phyloP scores from a whole-genome alignment of 1,140 invertebrate genomes.

The Stegodyphus mimosarum region DNA sequence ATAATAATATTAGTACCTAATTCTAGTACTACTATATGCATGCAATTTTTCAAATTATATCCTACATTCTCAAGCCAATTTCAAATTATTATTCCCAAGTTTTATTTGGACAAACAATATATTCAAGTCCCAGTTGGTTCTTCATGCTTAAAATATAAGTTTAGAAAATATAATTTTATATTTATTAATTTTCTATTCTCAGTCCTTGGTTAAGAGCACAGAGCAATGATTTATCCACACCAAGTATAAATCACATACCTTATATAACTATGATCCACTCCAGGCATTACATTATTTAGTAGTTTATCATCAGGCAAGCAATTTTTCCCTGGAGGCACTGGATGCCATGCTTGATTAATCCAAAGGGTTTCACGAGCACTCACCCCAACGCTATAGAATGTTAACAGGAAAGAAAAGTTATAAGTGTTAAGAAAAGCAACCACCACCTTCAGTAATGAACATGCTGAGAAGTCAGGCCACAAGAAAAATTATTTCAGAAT shows the following conservation, averaged over 20 bases:
- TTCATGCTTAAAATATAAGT: too few relatives aligned
- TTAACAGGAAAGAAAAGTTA: constrained; percentile 49
- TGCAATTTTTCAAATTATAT: too few relatives aligned
- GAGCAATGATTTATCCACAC: too few relatives aligned
- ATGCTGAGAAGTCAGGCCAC: not conserved
- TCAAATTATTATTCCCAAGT: too few relatives aligned
- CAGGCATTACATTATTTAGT: constrained; percentile 70
- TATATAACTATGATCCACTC: constrained; percentile 64
- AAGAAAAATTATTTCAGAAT: not conserved
- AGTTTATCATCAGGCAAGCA: constrained; percentile 75
- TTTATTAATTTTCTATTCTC: too few relatives aligned
- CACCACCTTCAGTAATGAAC: constrained; percentile 5
- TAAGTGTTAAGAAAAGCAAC: constrained; percentile 8
- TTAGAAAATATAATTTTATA: too few relatives aligned
- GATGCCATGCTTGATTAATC: constrained; percentile 81
- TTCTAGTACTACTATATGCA: too few relatives aligned
- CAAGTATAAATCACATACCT: constrained; percentile 47
- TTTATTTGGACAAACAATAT: too few relatives aligned
- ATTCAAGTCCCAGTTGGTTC: too few relatives aligned
- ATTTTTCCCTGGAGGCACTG: constrained; percentile 73
- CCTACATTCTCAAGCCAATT: too few relatives aligned
- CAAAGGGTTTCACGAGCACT: constrained; percentile 78
- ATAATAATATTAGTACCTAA: too few relatives aligned
- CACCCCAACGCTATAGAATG: constrained; percentile 57
- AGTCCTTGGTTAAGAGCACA: too few relatives aligned